Base-by-base conservation (phyloP, 2,113 vertebrate species). In the Corythornis vintsioides region DNA sequence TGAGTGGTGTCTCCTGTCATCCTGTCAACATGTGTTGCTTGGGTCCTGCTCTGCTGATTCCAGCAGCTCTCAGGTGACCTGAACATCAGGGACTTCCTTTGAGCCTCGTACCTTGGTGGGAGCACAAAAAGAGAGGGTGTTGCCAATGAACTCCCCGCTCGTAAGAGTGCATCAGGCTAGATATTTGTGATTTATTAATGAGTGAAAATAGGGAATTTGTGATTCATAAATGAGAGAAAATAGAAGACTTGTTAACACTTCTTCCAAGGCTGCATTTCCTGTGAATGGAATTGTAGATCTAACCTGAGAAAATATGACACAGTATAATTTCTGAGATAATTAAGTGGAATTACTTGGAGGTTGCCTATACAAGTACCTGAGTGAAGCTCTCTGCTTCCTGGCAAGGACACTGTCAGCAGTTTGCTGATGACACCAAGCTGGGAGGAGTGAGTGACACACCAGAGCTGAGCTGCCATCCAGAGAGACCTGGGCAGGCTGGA, bases 121-220 rank as follows among this genome's bases (percentile, higher is more conserved):
- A 28, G 61, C 82, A 50, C 13, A 55, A 65, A 65, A 75, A 69
- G 7, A 63, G 33, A 35, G 19, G 52, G 48, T 43, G 21, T 35
- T 84, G 61, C 21, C 26, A 18, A 35, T 65, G 40, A 35, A 20
- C 14, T 84, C n/a, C 15, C 35, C 65, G 29, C 3, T 2, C 13
- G 65, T 79, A 25, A 0, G 0, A 57, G 14, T 15, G 33, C 1
- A 21, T 79, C 42, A 40, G 28, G 45, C 10, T 5, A n/a, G 15
- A 40, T n/a, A 5, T 55, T 76, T 85, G n/a, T 40, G 48, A 50
- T 50, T 48, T 48, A 48, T 47, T 60, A 86, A 59, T 15, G 45
- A 82, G 31, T 13, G 14, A 75, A 89, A 89, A 82, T 22, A n/a
- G 4, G 20, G 40, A 7, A 75, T 67, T 71, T 69, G 24, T 65